These are phyloP conservation scores for Fragum whitleyi DNA, from an alignment of 2,888 invertebrate species.

Conservation along the genomic window DNA sequence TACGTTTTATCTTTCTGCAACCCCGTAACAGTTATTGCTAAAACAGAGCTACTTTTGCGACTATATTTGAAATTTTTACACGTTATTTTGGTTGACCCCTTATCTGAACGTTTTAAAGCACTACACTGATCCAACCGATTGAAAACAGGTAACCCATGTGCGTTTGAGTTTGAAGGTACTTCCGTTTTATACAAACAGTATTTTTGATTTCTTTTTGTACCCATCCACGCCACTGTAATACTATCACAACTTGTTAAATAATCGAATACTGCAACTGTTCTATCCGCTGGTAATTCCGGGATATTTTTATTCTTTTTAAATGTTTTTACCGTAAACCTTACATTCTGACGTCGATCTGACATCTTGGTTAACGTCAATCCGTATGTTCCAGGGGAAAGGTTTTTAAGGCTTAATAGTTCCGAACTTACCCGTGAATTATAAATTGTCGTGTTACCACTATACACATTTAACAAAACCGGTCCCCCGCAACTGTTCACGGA, in stretches of 20 bases:
- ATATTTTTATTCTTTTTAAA: slow-evolving; percentile 69
- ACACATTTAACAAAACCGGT: slow-evolving; percentile 68
- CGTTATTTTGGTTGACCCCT: slow-evolving; percentile 57
- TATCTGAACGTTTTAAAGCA: slow-evolving; percentile 48
- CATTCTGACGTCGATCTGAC: slow-evolving; percentile 64
- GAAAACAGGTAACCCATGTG: slow-evolving; percentile 39
- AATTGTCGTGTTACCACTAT: slow-evolving; percentile 62
- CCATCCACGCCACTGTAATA: slow-evolving; percentile 83
- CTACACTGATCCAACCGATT: slow-evolving; percentile 65
- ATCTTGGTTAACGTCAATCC: slow-evolving; percentile 66
- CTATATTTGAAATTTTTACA: slow-evolving; percentile 69
- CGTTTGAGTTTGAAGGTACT: slow-evolving; percentile 49
- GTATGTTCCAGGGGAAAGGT: slow-evolving; percentile 72
- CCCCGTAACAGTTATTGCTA: slow-evolving; percentile 79
- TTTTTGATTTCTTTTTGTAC: slow-evolving; percentile 78
- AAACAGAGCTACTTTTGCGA: slow-evolving; percentile 70
- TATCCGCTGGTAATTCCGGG: slow-evolving; percentile 80
- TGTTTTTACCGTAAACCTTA: slow-evolving; percentile 69
- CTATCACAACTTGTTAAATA: slow-evolving; percentile 80
- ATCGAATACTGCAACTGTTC: slow-evolving; percentile 78
- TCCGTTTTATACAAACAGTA: slow-evolving; percentile 83
- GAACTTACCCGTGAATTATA: slow-evolving; percentile 68
- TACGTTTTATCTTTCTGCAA: slow-evolving; percentile 79
- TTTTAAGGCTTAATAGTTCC: slow-evolving; percentile 66
- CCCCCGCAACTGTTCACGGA: slow-evolving; percentile 72